phyloP scores from a whole-genome alignment of 2,888 invertebrate species.

The Ormyrus pomaceus region DNA sequence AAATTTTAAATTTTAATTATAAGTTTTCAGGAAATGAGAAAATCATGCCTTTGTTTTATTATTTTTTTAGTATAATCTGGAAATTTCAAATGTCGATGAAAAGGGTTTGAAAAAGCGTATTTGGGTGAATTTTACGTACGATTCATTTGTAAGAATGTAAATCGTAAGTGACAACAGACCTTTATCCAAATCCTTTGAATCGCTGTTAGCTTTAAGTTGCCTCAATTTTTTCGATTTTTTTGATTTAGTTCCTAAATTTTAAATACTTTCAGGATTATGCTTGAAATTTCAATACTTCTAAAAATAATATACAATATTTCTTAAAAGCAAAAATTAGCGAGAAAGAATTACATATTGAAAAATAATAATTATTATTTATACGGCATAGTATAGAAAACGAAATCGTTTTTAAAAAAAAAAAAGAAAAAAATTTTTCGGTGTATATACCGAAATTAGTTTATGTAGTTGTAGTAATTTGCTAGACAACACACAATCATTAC shows the following conservation, averaged over 20 bases:
- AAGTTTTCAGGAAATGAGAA: too few relatives aligned
- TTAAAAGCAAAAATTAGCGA: too few relatives aligned
- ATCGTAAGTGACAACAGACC: slow-evolving; percentile 49
- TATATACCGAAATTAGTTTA: background rate
- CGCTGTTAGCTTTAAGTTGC: slow-evolving; percentile 42
- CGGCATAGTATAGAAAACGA: slow-evolving; percentile 4
- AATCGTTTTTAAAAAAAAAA: background rate
- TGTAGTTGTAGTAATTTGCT: too few relatives aligned
- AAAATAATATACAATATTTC: background rate
- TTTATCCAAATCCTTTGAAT: slow-evolving; percentile 46
- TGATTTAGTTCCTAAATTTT: slow-evolving; percentile 48
- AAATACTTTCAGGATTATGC: slow-evolving; percentile 40
- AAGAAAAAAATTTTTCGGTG: background rate
- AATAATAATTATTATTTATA: too few relatives aligned
- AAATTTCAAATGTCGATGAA: background rate
- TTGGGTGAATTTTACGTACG: slow-evolving; percentile 32
- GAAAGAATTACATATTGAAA: too few relatives aligned
- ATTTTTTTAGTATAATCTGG: background rate
- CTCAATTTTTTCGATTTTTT: slow-evolving; percentile 52
- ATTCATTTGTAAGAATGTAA: slow-evolving; percentile 24
- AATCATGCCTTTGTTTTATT: background rate
- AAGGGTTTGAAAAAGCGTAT: slow-evolving; percentile 12
- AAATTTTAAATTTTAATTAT: too few relatives aligned
- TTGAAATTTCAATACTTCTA: background rate
- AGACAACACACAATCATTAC: too few relatives aligned